A percentile compares a stretch with the other conserved stretches of the same genome.
Evolutionary conservation across 2,888 invertebrate species (phyloP).

Genomic region (Dolomedes plantarius): DNA sequence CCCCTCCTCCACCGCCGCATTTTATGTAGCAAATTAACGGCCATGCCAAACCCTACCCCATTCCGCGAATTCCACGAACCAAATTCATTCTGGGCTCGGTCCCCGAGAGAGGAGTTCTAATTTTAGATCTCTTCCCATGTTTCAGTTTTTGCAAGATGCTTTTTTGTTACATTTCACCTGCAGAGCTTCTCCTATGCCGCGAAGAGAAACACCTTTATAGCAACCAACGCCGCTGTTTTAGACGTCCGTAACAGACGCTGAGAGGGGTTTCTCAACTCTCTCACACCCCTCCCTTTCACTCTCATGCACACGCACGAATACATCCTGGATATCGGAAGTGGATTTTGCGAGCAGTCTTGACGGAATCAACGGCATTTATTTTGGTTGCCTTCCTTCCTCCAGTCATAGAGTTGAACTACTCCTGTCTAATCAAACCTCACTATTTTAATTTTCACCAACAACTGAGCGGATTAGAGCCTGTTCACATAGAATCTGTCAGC

Average conservation of each 20-base stretch:
- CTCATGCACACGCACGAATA: not conserved
- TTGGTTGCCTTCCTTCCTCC: too few relatives aligned
- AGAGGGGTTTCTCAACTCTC: not conserved
- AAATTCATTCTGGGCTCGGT: conserved; percentile 48
- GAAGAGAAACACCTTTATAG: conserved; percentile 70
- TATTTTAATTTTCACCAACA: too few relatives aligned
- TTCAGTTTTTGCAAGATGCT: conserved; percentile 34
- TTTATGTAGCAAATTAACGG: conserved; percentile 53
- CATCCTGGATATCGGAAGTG: conserved; percentile 19
- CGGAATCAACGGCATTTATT: not conserved
- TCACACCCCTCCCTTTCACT: not conserved
- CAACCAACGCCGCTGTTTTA: conserved; percentile 55
- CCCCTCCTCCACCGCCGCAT: not conserved
- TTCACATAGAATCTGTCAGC: too few relatives aligned
- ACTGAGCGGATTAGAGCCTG: too few relatives aligned
- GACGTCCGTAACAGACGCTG: conserved; percentile 45
- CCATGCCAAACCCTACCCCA: conserved; percentile 48
- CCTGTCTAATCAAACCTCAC: too few relatives aligned
- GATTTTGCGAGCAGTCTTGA: not conserved
- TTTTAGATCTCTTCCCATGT: conserved; percentile 44
- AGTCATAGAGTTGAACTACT: too few relatives aligned
- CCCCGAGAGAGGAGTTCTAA: conserved; percentile 41
- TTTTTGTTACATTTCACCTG: conserved; percentile 28
- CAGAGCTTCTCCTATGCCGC: conserved; percentile 46
- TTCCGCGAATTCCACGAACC: conserved; percentile 31